A percentile compares a stretch with the other conserved stretches of the same genome.
Conservation (phyloP, 2,113 vertebrate species). For the Bubo blakistoni region DNA sequence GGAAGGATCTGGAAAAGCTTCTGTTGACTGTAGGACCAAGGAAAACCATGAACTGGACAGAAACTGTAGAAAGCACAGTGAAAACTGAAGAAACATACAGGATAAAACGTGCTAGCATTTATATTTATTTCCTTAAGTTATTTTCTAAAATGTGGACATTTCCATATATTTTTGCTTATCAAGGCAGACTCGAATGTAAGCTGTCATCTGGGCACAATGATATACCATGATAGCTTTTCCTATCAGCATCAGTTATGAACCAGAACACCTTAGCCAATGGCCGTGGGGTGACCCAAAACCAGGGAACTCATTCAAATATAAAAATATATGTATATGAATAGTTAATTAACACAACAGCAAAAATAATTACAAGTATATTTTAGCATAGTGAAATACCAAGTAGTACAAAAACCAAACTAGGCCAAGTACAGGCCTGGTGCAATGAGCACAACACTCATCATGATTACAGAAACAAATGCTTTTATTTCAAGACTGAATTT, state of each 20-base stretch:
- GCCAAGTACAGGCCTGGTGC: neutral
- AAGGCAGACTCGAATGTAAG: neutral
- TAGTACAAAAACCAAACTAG: neutral
- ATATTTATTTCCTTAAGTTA: neutral
- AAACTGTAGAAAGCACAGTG: neutral
- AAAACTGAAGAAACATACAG: neutral
- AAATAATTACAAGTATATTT: neutral
- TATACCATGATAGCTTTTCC: neutral
- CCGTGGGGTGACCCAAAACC: neutral
- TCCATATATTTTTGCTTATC: neutral
- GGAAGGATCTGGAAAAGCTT: neutral
- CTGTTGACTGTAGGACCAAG: neutral
- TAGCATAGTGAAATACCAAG: neutral
- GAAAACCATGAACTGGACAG: neutral
- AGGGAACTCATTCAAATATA: neutral
- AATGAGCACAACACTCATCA: neutral
- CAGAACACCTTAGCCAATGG: fast-evolving
- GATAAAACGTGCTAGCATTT: neutral
- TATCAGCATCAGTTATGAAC: neutral
- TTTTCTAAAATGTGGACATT: neutral
- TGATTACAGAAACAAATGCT: neutral
- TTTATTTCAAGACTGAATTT: neutral
- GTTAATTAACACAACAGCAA: neutral
- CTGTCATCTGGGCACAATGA: neutral
- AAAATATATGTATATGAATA: neutral